Evolutionary conservation across 1,140 invertebrate species (phyloP), one percentile per base, ranked within the genome.

Genomic region (Aphidius ervi): DNA sequence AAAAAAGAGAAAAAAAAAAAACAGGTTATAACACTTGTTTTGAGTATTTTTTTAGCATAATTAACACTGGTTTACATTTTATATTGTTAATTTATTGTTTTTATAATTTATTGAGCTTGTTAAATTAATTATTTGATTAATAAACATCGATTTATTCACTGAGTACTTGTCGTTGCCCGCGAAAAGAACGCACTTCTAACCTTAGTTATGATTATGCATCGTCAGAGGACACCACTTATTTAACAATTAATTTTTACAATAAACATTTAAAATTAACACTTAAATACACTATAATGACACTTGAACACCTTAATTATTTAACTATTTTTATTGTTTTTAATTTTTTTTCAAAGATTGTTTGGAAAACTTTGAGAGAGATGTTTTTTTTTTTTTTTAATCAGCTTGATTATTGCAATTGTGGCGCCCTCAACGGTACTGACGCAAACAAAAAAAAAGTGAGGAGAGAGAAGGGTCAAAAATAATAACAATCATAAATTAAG

Each of bases 181-280:
- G 49, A 59, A 63, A 65, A 63, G 58, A 62, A 61, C 54, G 20
- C 9, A 47, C 49, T 41, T 63, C 64, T 73, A 74, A 74, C 71
- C 70, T 71, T 68, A 67, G 68, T 72, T 64, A 57, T 20, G 48
- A 37, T 50, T 59, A 67, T 65, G 65, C 64, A 65, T 64, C 68
- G 50, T 62, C 48, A 75, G 71, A 72, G 70, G 70, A 70, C 75
- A 75, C 68, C 65, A 75, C 71, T 69, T 68, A 61, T 68, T 52
- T 56, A 6, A 49, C 10, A 46, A 50, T 43, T 31, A 41, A 47
- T 49, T 61, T 56, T 48, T 55, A 40, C 7, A 8, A 46, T 43
- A 16, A 16, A 16, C 16, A 16, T 16, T 16, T 16, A 16, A 16
- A 16, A 16, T 16, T 16, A 16, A 16, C 16, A 16, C 16, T 16